Percentiles rank a stretch among this genome's conserved stretches.
phyloP scores from a whole-genome alignment of 1,140 invertebrate species.

The Zaprionus vittiger region DNA sequence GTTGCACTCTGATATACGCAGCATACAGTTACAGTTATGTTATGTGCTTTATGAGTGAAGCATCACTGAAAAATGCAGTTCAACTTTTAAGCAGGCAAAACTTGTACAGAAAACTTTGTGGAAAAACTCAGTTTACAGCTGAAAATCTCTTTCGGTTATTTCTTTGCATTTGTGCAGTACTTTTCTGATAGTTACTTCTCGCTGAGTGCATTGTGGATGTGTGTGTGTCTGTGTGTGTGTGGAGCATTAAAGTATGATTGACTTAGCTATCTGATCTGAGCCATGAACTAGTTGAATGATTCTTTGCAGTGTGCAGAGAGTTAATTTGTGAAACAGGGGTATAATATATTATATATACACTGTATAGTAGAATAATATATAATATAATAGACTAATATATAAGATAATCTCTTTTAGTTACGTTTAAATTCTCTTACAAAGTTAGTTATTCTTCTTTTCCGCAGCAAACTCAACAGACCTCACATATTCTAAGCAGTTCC shows the following conservation, averaged over 20 bases:
- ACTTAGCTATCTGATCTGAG: neutral
- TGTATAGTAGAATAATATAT: too few species aligned
- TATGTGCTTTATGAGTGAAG: neutral
- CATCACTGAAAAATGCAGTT: neutral
- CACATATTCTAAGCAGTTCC: neutral
- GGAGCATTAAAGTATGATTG: constrained; percentile 1
- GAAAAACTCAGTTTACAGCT: constrained; percentile 2
- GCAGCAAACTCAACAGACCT: neutral
- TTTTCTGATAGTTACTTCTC: neutral
- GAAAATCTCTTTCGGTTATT: constrained; percentile 4
- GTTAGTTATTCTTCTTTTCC: too few species aligned
- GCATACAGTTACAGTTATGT: constrained; percentile 3
- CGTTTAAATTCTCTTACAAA: too few species aligned
- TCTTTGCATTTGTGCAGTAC: neutral
- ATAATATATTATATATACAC: too few species aligned
- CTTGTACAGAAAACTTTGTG: constrained; percentile 1
- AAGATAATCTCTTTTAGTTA: too few species aligned
- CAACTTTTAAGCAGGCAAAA: constrained; percentile 10
- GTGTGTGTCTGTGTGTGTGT: neutral
- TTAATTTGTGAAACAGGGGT: too few species aligned
- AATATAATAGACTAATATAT: too few species aligned
- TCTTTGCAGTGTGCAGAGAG: too few species aligned
- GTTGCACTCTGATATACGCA: constrained; percentile 25
- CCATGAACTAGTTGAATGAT: neutral
- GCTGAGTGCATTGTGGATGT: neutral